These are phyloP conservation scores for Acrocephalus arundinaceus DNA, from an alignment of 2,113 vertebrate genomes.

Conservation along the genomic window DNA sequence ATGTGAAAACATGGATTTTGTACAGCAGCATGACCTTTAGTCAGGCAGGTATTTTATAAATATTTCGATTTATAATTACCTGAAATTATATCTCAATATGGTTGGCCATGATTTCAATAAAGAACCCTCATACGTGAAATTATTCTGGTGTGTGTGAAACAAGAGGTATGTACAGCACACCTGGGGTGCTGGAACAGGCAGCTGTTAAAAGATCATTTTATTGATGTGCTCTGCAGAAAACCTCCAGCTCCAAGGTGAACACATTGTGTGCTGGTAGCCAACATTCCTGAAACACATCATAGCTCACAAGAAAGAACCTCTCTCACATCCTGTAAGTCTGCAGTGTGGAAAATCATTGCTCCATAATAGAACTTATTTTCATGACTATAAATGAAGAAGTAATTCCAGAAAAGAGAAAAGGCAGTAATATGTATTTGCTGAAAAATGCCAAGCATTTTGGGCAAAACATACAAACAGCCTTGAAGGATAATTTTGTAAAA, in stretches of 20 bases:
- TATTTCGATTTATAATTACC: background rate
- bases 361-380: background rate
- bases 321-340: background rate
- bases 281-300: background rate
- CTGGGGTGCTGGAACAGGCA: background rate
- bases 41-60: background rate
- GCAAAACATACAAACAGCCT: background rate
- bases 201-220: background rate
- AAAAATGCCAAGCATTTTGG: background rate
- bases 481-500: background rate
- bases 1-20: background rate
- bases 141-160: background rate
- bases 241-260: background rate
- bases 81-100: background rate
- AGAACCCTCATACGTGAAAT: background rate
- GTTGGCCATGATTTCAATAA: background rate
- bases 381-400: background rate
- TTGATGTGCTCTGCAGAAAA: conserved; percentile 3
- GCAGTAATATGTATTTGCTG: background rate
- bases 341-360: background rate
- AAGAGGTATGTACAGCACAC: background rate
- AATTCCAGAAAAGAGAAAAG: background rate
- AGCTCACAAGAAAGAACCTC: background rate
- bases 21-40: background rate
- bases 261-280: background rate